Conservation (phyloP, 2,888 invertebrate genomes). For the Xylota segnis region DNA sequence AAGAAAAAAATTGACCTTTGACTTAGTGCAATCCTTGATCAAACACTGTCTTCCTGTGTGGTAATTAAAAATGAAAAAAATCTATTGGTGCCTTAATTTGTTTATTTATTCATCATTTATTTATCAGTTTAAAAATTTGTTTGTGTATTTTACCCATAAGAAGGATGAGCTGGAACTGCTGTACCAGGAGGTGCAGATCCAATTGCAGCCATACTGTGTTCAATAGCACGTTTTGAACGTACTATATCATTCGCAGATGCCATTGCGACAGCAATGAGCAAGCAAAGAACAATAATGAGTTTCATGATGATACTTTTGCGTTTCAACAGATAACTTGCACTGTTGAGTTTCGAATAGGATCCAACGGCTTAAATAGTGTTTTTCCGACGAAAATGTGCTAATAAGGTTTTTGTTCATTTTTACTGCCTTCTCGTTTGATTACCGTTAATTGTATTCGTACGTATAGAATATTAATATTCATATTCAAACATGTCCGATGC, state of each 20-base stretch:
- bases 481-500: not conserved
- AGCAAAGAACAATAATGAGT: slow-evolving; percentile 3
- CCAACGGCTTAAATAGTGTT: slow-evolving; percentile 18
- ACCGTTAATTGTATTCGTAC: not conserved
- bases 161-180: not conserved
- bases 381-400: not conserved
- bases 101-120: no score
- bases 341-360: not conserved
- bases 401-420: not conserved
- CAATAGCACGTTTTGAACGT: no score
- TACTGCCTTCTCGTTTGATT: not conserved
- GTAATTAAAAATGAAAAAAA: no score
- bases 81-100: no score
- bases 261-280: slow-evolving; percentile 11
- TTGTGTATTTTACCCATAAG: no score
- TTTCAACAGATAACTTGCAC: slow-evolving; percentile 4
- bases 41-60: no score
- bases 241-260: no score
- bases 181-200: no score
- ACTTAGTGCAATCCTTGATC: no score
- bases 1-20: no score
- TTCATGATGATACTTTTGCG: slow-evolving; percentile 1
- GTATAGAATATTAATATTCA: not conserved
- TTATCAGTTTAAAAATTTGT: no score
- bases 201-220: no score